Conservation (phyloP, 92 coral and sea anemone species). For the Porites lobata region DNA sequence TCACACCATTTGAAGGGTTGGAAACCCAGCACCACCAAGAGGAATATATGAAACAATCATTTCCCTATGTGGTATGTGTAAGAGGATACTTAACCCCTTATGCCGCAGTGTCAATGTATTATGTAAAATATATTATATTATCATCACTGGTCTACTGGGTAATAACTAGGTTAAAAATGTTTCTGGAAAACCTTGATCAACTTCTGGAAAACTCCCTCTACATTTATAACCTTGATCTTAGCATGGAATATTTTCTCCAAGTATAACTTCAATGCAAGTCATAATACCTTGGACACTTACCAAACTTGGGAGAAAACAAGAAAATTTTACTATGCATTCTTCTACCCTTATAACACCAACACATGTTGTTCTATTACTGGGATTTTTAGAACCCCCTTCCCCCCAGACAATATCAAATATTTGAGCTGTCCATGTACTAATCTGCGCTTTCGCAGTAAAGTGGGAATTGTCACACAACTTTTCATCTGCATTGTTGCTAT, state of each 20-base stretch:
- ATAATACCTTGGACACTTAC: no score
- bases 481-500: background rate
- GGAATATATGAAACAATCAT: slow-evolving; percentile 21
- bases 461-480: no score
- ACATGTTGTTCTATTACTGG: no score
- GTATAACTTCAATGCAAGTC: background rate
- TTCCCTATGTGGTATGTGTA: slow-evolving; percentile 34
- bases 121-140: background rate
- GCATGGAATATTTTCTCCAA: slow-evolving; percentile 14
- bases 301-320: no score
- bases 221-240: background rate
- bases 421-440: no score
- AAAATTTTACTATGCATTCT: no score
- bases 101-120: background rate
- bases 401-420: no score
- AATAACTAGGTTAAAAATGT: slow-evolving; percentile 15
- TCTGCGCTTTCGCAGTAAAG: no score
- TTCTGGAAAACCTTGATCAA: slow-evolving; percentile 8
- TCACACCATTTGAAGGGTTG: slow-evolving; percentile 31
- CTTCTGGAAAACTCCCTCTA: slow-evolving; percentile 11
- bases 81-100: slow-evolving; percentile 6
- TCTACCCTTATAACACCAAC: no score
- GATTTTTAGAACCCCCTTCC: no score
- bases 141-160: slow-evolving; percentile 3
- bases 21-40: slow-evolving; percentile 36